Base-by-base conservation (phyloP, 2,113 vertebrate genomes). In the Heptranchias perlo region DNA sequence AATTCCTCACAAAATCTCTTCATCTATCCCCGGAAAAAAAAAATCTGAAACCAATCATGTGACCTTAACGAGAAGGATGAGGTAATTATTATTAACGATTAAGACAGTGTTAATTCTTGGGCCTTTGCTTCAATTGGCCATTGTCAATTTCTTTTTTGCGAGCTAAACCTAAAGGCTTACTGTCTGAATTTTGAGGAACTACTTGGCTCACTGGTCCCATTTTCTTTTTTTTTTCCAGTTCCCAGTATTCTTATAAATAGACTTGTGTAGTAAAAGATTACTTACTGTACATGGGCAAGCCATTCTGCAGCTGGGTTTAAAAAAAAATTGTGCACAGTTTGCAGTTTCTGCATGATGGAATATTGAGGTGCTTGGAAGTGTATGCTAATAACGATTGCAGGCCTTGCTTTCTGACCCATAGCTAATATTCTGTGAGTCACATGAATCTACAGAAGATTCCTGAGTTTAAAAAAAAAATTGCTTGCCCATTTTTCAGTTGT, bases 341-440 rank as follows among this genome's bases (percentile, higher is more conserved):
- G 94, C 73, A 96, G 44, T 96, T 96, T 96, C 96, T 97, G 96
- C 96, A 96, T 96, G 96, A 96, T 96, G 96, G 97, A 97, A 96
- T 96, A 95, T 96, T 96, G 96, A 97, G 96, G 96, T 14, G 35
- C 96, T 96, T 62, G n/a, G 28, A 96, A 97, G 92, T 73, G 0
- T 97, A 96, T 97, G 97, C 96, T 97, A 96, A 97, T 97, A 64
- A 78, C 95, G 94, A 96, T 96, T 94, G 52, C n/a, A 91, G 95
- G 96, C 96, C 96, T 96, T 96, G 96, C 47, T 97, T 97, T 96
- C 96, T 97, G 97, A 98, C 97, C 97, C 96, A 96, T 97, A 96
- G 96, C 97, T 97, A 97, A 97, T 97, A 97, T 96, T 96, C 96
- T 96, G 86, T 96, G 96, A 97, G 96, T 97, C 97, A 96, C 96